Percentiles rank a stretch among this genome's conserved stretches.
These are phyloP conservation scores for Salticus scenicus DNA, from an alignment of 2,888 invertebrate species.

Conservation along the genomic window DNA sequence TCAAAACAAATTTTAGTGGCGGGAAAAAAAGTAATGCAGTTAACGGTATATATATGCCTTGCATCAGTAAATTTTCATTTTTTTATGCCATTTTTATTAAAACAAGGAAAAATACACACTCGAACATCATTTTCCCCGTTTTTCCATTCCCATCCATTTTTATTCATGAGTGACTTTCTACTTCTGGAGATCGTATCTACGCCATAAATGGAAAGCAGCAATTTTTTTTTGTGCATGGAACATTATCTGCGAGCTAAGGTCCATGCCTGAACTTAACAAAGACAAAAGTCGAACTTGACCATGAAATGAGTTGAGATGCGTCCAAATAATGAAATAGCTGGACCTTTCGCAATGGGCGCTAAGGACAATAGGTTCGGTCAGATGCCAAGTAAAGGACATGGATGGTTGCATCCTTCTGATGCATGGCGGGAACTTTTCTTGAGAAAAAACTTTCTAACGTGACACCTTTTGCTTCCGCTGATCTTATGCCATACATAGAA, in stretches of 20 bases:
- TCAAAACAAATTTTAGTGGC: too few species aligned
- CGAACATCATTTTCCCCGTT: neutral
- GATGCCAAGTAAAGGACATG: constrained; percentile 30
- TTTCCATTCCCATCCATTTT: constrained; percentile 26
- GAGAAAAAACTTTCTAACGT: constrained; percentile 51
- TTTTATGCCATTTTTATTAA: neutral
- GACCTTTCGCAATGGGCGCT: constrained; percentile 37
- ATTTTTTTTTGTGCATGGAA: neutral
- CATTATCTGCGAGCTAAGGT: neutral
- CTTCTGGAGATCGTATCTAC: neutral
- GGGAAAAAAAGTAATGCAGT: neutral
- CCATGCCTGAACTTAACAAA: constrained; percentile 27
- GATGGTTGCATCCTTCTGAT: constrained; percentile 24
- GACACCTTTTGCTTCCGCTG: constrained; percentile 61
- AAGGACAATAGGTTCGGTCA: constrained; percentile 64
- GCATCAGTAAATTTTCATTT: neutral
- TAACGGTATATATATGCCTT: neutral
- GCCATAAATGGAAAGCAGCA: neutral
- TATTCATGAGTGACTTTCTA: constrained; percentile 39
- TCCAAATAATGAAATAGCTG: constrained; percentile 50
- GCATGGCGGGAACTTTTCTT: constrained; percentile 42
- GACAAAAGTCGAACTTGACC: constrained; percentile 61
- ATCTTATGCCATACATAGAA: neutral
- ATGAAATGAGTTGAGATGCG: constrained; percentile 43
- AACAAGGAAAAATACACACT: neutral